Evolutionary conservation across 2,113 vertebrate genomes (phyloP).

Genomic region (Entelurus aequoreus): DNA sequence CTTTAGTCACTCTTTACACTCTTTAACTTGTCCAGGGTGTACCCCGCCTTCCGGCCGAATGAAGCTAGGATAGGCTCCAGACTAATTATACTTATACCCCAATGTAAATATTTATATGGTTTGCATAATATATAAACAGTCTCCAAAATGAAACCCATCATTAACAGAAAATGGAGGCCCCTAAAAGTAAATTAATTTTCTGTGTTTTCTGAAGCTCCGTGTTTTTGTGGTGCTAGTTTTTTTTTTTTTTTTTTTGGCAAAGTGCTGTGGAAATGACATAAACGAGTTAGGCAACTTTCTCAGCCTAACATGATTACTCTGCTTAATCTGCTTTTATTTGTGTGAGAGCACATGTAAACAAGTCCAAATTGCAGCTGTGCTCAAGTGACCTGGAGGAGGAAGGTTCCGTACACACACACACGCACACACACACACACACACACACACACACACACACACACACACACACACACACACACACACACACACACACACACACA

Average conservation of each 20-base stretch:
- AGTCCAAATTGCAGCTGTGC: constrained; percentile 32
- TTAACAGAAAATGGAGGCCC: neutral
- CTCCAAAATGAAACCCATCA: neutral
- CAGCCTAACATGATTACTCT: constrained; percentile 43
- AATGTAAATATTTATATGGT: neutral
- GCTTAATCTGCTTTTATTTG: constrained; percentile 27
- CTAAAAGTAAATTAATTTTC: no score
- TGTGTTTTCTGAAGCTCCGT: no score
- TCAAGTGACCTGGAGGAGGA: constrained; percentile 34
- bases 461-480: constrained; percentile 13
- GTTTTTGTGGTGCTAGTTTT: neutral
- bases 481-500: constrained; percentile 4
- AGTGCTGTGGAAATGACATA: constrained; percentile 13
- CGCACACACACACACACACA: constrained; percentile 13
- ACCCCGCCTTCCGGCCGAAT: no score
- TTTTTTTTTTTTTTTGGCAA: constrained; percentile 3
- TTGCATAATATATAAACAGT: neutral
- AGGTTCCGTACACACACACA: constrained; percentile 1
- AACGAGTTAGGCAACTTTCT: constrained; percentile 32
- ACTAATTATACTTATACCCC: neutral
- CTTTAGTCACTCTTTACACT: no score
- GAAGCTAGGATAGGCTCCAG: neutral
- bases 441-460: constrained; percentile 10
- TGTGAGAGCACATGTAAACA: constrained; percentile 4
- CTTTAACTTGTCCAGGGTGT: no score